Base-by-base conservation (phyloP, 2,113 vertebrate genomes). In the Oenanthe oenanthe region DNA sequence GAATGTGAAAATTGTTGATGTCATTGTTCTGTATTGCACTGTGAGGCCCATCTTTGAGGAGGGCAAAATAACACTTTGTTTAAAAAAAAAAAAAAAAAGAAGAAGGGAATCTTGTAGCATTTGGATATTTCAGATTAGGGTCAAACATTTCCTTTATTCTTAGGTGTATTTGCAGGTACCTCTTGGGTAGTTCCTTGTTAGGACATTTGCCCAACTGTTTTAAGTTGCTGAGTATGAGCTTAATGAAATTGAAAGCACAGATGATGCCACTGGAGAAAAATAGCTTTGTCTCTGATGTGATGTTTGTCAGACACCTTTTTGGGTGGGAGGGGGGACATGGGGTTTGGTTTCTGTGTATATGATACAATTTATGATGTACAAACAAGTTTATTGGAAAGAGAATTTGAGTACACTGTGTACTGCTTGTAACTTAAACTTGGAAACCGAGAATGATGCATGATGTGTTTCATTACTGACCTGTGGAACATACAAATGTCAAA, bases 1-100 rank as follows among this genome's bases (percentile, higher is more conserved):
- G 0, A 56, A 62, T 1, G 1, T 40, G 58, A 72, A 58, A 72
- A 24, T 24, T 73, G 50, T 45, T 0, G 0, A 6, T 71, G 48
- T 50, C 6, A 3, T 43, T 43, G 74, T 62, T 85, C 88, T 63
- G 77, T 51, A 47, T 47, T 89, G 75, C 87, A 71, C 73, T 92
- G 47, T 29, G 47, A 78, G 48, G 50, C 57, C 48, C 43, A 66
- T 76, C 62, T 76, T 48, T 75, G 57, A 76, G 75, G 85, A 57
- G 62, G 21, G 40, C 12, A 36, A 48, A 87, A 51, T 32, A 47
- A 56, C 75, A 42, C 60, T 36, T 56, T 42, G 17, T 42, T 47
- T 48, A 50, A 57, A 38, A 32, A 72, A 54, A 42, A 57, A 48
- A 42, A 57, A 48, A 24, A 26, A 7, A 48, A 50, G 4, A 50